Evolutionary conservation across 2,888 invertebrate species (phyloP), one percentile per base, ranked within the genome.

Genomic region (Sminthurinus aureus): DNA sequence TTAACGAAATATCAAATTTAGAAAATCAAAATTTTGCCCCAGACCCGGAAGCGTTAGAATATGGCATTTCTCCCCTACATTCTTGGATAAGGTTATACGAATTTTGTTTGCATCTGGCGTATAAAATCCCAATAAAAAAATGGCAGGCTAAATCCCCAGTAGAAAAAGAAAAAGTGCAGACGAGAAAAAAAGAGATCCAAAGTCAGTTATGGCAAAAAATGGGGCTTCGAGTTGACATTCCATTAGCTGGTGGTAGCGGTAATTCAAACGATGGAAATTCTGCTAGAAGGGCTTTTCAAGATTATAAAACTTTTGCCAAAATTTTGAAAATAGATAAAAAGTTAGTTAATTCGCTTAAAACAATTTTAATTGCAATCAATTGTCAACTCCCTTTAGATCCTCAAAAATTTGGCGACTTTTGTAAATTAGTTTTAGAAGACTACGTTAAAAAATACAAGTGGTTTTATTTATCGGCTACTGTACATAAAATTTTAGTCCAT

Each of bases 401-500:
- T n/a, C 11, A 78, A 13, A 20, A 75, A 78, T 78, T 52, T 78
- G 78, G 58, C 20, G 58, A 50, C 15, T 78, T 20, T 52, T 50
- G 26, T 12, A 52, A 52, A 78, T 13, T 20, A 26, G 13, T 78
- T 50, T 51, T 58, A 12, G 12, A 78, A 20, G 20, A 50, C 13
- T 52, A 52, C 52, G 78, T 78, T 12, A 20, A 20, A 8, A 13
- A 20, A 18, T 79, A 79, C 26, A 6, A 9, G 12, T 77, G 77
- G 77, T 77, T 15, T 52, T 67, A 79, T 67, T 22, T 79, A 26
- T 38, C 79, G 6, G 67, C 52, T 13, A 11, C 67, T 18, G 24
- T 79, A 11, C 79, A 79, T 26, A 79, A 79, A 67, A 24, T 79
- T 8, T 67, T 79, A n/a, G 26, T 79, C n/a, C 79, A 79, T 67